phyloP scores from a whole-genome alignment of 2,888 invertebrate genomes.

The Microctonus aethiopoides region DNA sequence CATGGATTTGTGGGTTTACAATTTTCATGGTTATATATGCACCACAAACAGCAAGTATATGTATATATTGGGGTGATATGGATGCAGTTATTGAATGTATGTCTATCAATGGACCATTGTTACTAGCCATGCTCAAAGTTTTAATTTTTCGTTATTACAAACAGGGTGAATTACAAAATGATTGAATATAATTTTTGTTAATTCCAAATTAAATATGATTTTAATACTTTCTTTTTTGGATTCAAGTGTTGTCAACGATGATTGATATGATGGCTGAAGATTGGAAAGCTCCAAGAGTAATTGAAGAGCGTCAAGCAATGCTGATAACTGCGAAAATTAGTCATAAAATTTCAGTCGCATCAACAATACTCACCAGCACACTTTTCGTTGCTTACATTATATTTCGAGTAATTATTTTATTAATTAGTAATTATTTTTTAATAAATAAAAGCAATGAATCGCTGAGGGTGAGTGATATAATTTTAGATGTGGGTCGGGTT shows the following conservation, averaged over 20 bases:
- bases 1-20: slow-evolving; percentile 27
- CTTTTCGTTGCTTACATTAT: slow-evolving; percentile 36
- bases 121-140: slow-evolving; percentile 46
- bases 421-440: background rate
- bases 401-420: slow-evolving; percentile 33
- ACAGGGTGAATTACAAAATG: slow-evolving; percentile 42
- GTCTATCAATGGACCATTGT: slow-evolving; percentile 47
- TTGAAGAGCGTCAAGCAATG: slow-evolving; percentile 36
- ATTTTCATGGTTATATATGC: slow-evolving; percentile 34
- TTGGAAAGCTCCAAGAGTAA: slow-evolving; percentile 34
- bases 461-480: background rate
- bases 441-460: background rate
- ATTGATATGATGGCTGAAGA: slow-evolving; percentile 34
- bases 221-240: background rate
- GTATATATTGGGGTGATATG: slow-evolving; percentile 43
- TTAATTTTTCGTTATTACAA: slow-evolving; percentile 46
- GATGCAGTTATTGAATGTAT: slow-evolving; percentile 48
- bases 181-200: too few relatives aligned
- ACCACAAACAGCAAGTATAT: slow-evolving; percentile 38
- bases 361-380: slow-evolving; percentile 38
- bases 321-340: slow-evolving; percentile 39
- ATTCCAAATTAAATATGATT: background rate
- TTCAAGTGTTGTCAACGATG: slow-evolving; percentile 8
- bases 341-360: slow-evolving; percentile 38
- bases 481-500: slow-evolving; percentile 36